A percentile compares a stretch with the other conserved stretches of the same genome.
Conservation (phyloP, 1,140 invertebrate genomes). For the Bilobella aurantiaca region DNA sequence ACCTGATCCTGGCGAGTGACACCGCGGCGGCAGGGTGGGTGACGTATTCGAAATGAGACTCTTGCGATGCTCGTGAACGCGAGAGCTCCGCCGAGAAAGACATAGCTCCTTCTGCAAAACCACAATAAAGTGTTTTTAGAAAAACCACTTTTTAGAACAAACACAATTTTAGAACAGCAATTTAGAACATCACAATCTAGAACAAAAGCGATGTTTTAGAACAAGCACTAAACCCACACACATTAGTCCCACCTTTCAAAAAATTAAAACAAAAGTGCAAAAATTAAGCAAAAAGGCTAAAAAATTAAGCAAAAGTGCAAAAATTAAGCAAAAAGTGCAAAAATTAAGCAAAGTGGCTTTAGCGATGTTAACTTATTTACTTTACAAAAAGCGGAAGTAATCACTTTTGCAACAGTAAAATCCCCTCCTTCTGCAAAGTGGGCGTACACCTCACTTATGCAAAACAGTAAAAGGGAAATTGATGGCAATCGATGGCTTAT, state of each 20-base stretch:
- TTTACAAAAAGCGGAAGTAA: too few relatives aligned
- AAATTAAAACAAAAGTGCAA: too few relatives aligned
- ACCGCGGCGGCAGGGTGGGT: conserved; percentile 58
- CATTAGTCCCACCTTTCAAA: background rate
- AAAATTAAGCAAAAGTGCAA: background rate
- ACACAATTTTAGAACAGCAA: background rate
- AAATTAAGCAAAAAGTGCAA: background rate
- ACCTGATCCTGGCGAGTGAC: conserved; percentile 65
- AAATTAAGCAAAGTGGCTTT: too few relatives aligned
- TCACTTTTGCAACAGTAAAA: too few relatives aligned
- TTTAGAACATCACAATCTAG: background rate
- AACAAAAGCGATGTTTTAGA: too few relatives aligned
- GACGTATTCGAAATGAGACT: conserved; percentile 57
- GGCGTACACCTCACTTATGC: too few relatives aligned
- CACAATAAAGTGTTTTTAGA: background rate
- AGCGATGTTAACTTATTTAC: too few relatives aligned
- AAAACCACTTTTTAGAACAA: background rate
- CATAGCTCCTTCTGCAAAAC: conserved; percentile 52
- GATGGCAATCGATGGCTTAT: too few relatives aligned
- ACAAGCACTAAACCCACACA: background rate
- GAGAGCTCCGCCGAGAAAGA: conserved; percentile 47
- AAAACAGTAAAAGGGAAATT: too few relatives aligned
- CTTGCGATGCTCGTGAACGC: conserved; percentile 51
- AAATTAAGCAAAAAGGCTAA: background rate
- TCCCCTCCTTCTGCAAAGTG: too few relatives aligned